These are phyloP conservation scores for Sebastes minor DNA, from an alignment of 2,797 vertebrate species.

Conservation along the genomic window DNA sequence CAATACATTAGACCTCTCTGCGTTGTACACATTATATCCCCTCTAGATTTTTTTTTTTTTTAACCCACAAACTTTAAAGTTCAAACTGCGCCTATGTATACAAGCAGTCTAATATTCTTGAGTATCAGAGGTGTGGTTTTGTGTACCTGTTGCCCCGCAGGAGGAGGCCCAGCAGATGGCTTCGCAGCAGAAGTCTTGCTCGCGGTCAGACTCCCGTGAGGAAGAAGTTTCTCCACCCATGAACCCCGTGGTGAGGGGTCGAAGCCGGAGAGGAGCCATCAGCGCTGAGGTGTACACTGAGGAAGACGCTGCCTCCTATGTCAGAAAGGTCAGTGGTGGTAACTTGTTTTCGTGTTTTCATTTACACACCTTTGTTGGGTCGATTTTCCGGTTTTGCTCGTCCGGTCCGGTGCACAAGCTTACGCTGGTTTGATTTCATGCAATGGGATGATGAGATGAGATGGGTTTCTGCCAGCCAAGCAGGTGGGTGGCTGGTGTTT, in stretches of 20 bases:
- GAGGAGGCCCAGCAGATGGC: constrained; percentile 90
- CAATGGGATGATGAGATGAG: too few relatives aligned
- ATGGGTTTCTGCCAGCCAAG: too few relatives aligned
- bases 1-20: too few relatives aligned
- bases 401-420: rapidly evolving
- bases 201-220: constrained; percentile 88
- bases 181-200: constrained; percentile 86
- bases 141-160: constrained; percentile 58
- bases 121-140: background rate
- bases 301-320: constrained; percentile 92
- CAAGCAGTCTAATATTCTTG: background rate
- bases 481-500: too few relatives aligned
- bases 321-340: constrained; percentile 85
- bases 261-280: constrained; percentile 90
- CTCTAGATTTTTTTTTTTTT: too few relatives aligned
- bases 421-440: too few relatives aligned
- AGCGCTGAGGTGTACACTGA: constrained; percentile 94
- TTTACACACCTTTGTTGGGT: background rate
- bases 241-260: constrained; percentile 91
- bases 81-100: background rate
- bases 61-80: background rate
- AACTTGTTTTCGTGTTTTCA: background rate
- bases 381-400: too few relatives aligned
- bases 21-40: too few relatives aligned
- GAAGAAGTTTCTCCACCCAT: constrained; percentile 94